phyloP scores from a whole-genome alignment of 1,140 invertebrate species.

The Drosophila nannoptera region DNA sequence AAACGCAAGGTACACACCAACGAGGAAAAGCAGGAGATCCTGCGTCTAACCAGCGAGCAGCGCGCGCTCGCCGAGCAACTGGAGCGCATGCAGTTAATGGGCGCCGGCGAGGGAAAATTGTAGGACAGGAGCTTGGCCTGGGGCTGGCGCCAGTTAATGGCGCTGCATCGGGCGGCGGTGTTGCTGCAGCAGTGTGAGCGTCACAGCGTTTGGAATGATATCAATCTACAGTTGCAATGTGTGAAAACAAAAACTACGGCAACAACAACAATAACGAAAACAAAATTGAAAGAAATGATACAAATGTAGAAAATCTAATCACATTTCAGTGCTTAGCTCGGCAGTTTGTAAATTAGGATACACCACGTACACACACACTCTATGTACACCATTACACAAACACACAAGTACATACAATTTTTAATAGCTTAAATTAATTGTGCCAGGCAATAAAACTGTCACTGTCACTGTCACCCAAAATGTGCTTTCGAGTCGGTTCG shows the following conservation, averaged over 20 bases:
- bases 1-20: slow-evolving; percentile 88
- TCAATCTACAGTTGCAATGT: slow-evolving; percentile 47
- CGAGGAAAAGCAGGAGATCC: slow-evolving; percentile 90
- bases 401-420: slow-evolving; percentile 47
- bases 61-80: slow-evolving; percentile 81
- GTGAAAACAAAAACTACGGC: slow-evolving; percentile 21
- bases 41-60: slow-evolving; percentile 82
- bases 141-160: slow-evolving; percentile 66
- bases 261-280: not conserved
- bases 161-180: slow-evolving; percentile 66
- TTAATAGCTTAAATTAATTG: slow-evolving; percentile 60
- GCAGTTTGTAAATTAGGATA: slow-evolving; percentile 44
- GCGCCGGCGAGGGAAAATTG: slow-evolving; percentile 42
- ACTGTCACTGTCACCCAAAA: slow-evolving; percentile 35
- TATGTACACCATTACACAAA: slow-evolving; percentile 11
- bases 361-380: slow-evolving; percentile 24
- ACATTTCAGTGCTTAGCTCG: slow-evolving; percentile 25
- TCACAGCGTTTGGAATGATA: slow-evolving; percentile 35
- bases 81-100: slow-evolving; percentile 62
- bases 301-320: not conserved
- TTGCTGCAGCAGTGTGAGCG: slow-evolving; percentile 37
- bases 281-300: not conserved
- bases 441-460: slow-evolving; percentile 44
- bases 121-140: slow-evolving; percentile 72
- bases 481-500: not conserved